phyloP scores from a whole-genome alignment of 2,113 vertebrate species.

The Atlantisia rogersi region DNA sequence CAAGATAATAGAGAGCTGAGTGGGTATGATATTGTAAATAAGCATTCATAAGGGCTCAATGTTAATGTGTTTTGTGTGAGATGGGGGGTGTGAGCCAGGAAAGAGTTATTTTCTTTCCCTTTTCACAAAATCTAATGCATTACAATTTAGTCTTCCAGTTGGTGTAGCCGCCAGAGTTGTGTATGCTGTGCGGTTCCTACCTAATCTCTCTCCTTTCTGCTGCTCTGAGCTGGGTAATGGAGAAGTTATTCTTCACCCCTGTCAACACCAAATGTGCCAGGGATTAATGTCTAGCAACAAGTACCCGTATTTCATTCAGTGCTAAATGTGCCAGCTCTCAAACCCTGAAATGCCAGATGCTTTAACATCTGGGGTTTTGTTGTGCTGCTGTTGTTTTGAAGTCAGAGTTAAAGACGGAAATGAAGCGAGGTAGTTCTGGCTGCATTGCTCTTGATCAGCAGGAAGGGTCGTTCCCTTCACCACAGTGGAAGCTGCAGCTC shows the following conservation, averaged over 20 bases:
- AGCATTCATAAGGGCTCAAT: neutral
- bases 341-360: neutral
- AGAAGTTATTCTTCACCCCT: neutral
- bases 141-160: neutral
- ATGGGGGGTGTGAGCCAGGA: neutral
- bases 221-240: neutral
- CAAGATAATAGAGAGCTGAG: neutral
- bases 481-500: neutral
- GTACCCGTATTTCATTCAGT: neutral
- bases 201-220: neutral
- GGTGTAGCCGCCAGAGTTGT: neutral
- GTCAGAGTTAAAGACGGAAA: neutral
- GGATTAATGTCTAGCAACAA: neutral
- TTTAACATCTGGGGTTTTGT: neutral
- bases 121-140: neutral
- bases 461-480: neutral
- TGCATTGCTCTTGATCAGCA: neutral
- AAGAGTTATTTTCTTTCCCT: neutral
- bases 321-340: neutral
- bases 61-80: neutral
- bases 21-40: neutral
- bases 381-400: neutral
- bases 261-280: accelerated
- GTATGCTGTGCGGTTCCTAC: neutral
- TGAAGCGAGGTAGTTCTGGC: neutral